Evolutionary conservation across 2,888 invertebrate genomes (phyloP), one percentile per base, ranked within the genome.

Genomic region (Scaptomyza flava): DNA sequence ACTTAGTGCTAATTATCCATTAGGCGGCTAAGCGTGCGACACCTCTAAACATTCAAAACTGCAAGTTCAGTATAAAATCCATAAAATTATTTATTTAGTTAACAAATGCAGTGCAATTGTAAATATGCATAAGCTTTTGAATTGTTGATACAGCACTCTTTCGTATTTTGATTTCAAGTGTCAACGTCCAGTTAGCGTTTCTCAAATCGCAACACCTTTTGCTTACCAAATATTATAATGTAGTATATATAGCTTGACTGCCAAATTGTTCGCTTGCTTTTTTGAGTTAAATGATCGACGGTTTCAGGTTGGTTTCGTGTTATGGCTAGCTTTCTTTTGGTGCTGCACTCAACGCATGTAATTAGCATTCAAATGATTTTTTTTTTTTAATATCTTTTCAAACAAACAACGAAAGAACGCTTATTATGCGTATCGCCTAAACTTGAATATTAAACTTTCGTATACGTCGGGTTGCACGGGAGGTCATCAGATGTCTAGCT

Each of bases 1-100:
- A 52, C 42, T 31, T 36, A 59, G 36, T 77, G 73, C 77, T 77
- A 74, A 77, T 72, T 72, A 52, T 54, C 41, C 41, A 70, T 76
- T 54, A 57, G 14, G 43, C 50, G 33, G 17, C 46, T 47, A 59
- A 70, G 17, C 20, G 45, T 58, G 53, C 23, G 14, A 54, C 50
- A 53, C 30, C 34, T 12, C n/a, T 12, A 56, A 52, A 34, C 31
- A 46, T 3, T 31, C 30, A 23, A 50, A 46, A 51, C 6, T 36
- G 36, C 50, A 36, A 36, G 34, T 12, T 33, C 17, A 47, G 17
- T 17, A 6, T 33, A 12, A 14, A 14, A 36, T 9, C 5, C 8
- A 27, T 27, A 12, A 38, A 23, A 8, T 34, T 34, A 9, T 50
- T 50, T 50, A 20, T 34, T 50, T 50, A 34, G 33, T 20, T n/a